Percentiles rank a stretch among this genome's conserved stretches.
These are phyloP conservation scores for Linepithema humile DNA, from an alignment of 1,140 invertebrate genomes.

Conservation along the genomic window DNA sequence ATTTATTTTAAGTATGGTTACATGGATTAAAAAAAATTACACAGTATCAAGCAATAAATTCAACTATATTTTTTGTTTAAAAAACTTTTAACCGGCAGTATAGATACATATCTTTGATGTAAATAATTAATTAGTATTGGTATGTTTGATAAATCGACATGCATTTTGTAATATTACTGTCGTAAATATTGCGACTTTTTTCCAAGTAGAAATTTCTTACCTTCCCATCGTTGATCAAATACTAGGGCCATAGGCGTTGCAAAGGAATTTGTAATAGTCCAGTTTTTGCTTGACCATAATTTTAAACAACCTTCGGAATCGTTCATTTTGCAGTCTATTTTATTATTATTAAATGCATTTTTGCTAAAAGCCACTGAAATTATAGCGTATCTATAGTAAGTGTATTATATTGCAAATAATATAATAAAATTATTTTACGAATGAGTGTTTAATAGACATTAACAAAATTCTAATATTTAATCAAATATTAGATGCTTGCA, in stretches of 20 bases:
- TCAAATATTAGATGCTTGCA: background rate
- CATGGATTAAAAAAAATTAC: too few relatives aligned
- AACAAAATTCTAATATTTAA: background rate
- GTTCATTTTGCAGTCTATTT: constrained; percentile 44
- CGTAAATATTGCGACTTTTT: too few relatives aligned
- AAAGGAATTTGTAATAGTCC: constrained; percentile 39
- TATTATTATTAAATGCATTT: background rate
- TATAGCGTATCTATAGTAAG: background rate
- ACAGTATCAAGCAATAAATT: too few relatives aligned
- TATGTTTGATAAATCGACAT: too few relatives aligned
- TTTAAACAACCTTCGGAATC: background rate
- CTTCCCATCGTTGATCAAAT: constrained; percentile 63
- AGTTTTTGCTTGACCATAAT: background rate
- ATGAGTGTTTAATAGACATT: background rate
- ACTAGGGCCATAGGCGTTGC: constrained; percentile 33
- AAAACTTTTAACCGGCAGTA: too few relatives aligned
- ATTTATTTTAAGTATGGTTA: too few relatives aligned
- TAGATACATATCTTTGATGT: too few relatives aligned
- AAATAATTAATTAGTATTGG: too few relatives aligned
- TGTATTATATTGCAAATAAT: background rate
- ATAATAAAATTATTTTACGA: background rate
- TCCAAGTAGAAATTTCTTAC: constrained; percentile 19
- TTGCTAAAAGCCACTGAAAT: background rate
- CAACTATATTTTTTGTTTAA: too few relatives aligned
- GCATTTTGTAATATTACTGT: too few relatives aligned